phyloP scores from a whole-genome alignment of 1,140 invertebrate genomes.

The Aporrectodea caliginosa region DNA sequence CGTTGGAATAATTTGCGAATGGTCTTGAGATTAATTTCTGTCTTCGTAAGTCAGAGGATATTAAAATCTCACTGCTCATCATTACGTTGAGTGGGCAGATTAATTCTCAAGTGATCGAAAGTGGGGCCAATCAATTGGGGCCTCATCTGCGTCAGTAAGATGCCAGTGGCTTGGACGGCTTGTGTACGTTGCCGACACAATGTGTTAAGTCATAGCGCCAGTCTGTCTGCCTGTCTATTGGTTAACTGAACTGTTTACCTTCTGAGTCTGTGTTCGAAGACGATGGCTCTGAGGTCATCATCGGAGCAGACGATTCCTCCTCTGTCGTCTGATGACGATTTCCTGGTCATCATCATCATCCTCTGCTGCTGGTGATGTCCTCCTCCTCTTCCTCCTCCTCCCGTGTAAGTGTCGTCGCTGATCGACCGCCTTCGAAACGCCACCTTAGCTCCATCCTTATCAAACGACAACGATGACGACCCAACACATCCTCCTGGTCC shows the following conservation, averaged over 20 bases:
- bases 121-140: no score
- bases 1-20: no score
- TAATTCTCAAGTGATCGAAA: no score
- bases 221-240: not conserved
- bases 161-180: no score
- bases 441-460: slow-evolving; percentile 12
- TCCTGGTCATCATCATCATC: not conserved
- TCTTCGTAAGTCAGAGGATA: no score
- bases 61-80: no score
- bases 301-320: slow-evolving; percentile 31
- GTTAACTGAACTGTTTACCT: not conserved
- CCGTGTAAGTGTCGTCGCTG: slow-evolving; percentile 29
- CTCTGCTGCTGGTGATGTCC: not conserved
- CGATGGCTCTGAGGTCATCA: slow-evolving; percentile 27
- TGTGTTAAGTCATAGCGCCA: no score
- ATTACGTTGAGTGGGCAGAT: no score
- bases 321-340: not conserved
- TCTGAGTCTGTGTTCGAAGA: not conserved
- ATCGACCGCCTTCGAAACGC: slow-evolving; percentile 30
- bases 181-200: no score
- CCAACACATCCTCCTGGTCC: not conserved
- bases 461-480: not conserved
- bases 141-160: no score
- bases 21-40: no score
- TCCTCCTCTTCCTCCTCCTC: not conserved